Conservation (phyloP, 2,797 vertebrate species). For the Siniperca scherzeri region DNA sequence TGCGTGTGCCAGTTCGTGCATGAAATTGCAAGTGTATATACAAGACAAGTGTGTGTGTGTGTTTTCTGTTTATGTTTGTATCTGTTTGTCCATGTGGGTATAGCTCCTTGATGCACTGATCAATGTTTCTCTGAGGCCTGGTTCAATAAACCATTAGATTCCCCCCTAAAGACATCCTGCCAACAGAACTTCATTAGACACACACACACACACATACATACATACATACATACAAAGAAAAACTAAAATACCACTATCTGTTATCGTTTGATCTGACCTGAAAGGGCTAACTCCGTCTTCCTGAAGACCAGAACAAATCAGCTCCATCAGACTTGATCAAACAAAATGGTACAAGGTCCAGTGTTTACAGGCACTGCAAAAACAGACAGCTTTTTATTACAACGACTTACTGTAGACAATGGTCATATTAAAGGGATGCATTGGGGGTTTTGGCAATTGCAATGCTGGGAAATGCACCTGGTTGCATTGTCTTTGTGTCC, state of each 20-base stretch:
- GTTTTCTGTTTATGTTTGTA: conserved; percentile 21
- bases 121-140: conserved; percentile 72
- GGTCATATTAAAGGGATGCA: conserved; percentile 1
- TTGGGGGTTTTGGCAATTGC: not conserved
- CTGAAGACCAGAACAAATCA: conserved; percentile 45
- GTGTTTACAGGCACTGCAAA: conserved; percentile 11
- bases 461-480: conserved; percentile 1
- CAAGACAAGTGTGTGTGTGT: conserved; percentile 26
- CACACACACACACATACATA: conserved; percentile 31
- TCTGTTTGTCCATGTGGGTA: conserved; percentile 38
- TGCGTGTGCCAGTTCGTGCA: not conserved
- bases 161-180: conserved; percentile 73
- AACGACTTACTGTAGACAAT: not conserved
- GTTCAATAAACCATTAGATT: conserved; percentile 81
- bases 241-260: conserved; percentile 33
- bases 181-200: conserved; percentile 77
- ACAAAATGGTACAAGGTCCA: conserved; percentile 23
- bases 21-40: not conserved
- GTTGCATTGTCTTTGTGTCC: not conserved
- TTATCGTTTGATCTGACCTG: conserved; percentile 54
- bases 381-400: conserved; percentile 13
- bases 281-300: conserved; percentile 38
- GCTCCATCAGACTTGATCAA: conserved; percentile 39
- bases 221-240: conserved; percentile 41
- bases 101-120: conserved; percentile 74